These are phyloP conservation scores for Nymphalis urticae DNA, from an alignment of 2,888 invertebrate genomes.

Conservation along the genomic window DNA sequence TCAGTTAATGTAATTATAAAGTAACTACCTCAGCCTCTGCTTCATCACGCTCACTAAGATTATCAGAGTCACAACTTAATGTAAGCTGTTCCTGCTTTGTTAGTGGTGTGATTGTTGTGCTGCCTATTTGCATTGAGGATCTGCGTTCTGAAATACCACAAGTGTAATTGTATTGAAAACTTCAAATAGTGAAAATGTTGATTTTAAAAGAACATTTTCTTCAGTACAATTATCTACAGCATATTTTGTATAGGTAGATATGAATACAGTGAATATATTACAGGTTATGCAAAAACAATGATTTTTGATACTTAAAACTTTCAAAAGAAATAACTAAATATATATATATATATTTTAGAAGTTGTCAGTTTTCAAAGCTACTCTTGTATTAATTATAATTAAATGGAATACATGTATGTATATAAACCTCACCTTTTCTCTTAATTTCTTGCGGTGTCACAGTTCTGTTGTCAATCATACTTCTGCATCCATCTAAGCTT, in stretches of 20 bases:
- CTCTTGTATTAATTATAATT: too few relatives aligned
- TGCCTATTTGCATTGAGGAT: slow-evolving; percentile 85
- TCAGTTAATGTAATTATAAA: background rate
- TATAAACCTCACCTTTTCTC: slow-evolving; percentile 67
- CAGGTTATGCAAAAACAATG: too few relatives aligned
- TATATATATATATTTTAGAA: too few relatives aligned
- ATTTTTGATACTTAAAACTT: too few relatives aligned
- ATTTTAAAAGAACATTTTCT: slow-evolving; percentile 11
- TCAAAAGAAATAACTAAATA: too few relatives aligned
- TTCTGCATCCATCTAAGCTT: slow-evolving; percentile 86
- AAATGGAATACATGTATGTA: too few relatives aligned
- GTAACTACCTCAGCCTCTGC: slow-evolving; percentile 86
- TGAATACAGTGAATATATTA: too few relatives aligned
- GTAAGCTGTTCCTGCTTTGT: slow-evolving; percentile 80
- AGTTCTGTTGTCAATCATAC: slow-evolving; percentile 84
- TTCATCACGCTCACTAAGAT: slow-evolving; percentile 88
- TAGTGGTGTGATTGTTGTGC: slow-evolving; percentile 82
- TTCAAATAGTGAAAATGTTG: slow-evolving; percentile 15
- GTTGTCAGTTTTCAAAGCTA: too few relatives aligned
- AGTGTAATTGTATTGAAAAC: background rate
- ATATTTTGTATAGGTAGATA: too few relatives aligned
- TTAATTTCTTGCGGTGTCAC: slow-evolving; percentile 80
- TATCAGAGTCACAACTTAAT: slow-evolving; percentile 85
- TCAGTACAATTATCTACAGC: too few relatives aligned
- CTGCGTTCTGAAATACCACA: slow-evolving; percentile 61